Evolutionary conservation across 2,797 vertebrate species (phyloP).

Genomic region (Coluber constrictor): DNA sequence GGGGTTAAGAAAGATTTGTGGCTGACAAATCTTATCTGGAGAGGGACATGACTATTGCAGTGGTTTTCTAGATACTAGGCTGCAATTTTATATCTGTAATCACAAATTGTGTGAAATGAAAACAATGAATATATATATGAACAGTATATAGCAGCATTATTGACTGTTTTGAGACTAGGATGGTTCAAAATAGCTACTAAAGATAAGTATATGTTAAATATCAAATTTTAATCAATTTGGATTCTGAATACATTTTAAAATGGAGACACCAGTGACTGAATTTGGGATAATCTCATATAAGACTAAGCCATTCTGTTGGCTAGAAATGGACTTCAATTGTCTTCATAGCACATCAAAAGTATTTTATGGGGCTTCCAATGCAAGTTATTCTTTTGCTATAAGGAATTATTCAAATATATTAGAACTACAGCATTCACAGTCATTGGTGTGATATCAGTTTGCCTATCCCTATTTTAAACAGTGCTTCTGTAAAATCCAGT

Average conservation of each 20-base stretch:
- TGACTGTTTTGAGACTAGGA: neutral
- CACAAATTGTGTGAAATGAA: neutral
- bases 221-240: neutral
- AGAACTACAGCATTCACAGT: neutral
- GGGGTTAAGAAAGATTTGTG: neutral
- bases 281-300: neutral
- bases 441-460: neutral
- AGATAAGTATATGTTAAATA: neutral
- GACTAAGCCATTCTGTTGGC: too few relatives aligned
- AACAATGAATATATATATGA: neutral
- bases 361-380: too few relatives aligned
- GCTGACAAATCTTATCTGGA: neutral
- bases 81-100: neutral
- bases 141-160: neutral
- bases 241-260: neutral
- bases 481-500: neutral
- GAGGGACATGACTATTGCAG: neutral
- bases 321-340: neutral
- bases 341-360: neutral
- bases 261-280: neutral
- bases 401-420: neutral
- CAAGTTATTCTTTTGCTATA: neutral
- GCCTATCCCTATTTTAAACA: neutral
- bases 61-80: neutral
- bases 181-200: neutral